These are phyloP conservation scores for Caiman crocodilus DNA, from an alignment of 2,797 vertebrate genomes.

Conservation along the genomic window DNA sequence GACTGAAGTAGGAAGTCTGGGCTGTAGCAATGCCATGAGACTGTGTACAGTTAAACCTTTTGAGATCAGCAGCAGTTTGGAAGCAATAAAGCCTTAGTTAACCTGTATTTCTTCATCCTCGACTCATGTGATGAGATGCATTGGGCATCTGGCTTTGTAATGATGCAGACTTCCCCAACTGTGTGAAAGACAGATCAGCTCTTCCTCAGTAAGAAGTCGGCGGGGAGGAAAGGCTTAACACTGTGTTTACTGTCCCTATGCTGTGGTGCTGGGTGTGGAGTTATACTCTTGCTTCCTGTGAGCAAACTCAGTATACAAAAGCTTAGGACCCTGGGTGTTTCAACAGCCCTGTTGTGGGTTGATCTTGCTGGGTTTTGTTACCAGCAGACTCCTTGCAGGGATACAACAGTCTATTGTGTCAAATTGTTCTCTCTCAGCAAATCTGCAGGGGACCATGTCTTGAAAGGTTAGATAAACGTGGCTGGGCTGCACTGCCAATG, in stretches of 20 bases:
- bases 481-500: constrained; percentile 35
- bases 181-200: background rate
- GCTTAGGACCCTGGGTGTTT: constrained; percentile 10
- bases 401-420: accelerated
- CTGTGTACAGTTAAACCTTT: background rate
- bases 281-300: background rate
- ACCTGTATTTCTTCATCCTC: constrained; percentile 10
- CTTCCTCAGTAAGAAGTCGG: background rate
- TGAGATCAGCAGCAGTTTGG: constrained; percentile 4
- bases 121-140: background rate
- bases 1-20: background rate
- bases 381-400: background rate
- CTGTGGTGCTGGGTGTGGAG: background rate
- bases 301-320: background rate
- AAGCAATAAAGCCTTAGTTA: background rate
- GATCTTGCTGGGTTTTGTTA: background rate
- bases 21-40: background rate
- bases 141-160: background rate
- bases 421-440: background rate
- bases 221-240: background rate
- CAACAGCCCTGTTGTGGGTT: background rate
- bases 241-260: background rate
- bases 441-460: constrained; percentile 10
- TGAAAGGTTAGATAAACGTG: constrained; percentile 46
- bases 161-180: background rate